These are phyloP conservation scores for Semnopithecus entellus DNA, from an alignment of 2,113 vertebrate species.

Conservation along the genomic window DNA sequence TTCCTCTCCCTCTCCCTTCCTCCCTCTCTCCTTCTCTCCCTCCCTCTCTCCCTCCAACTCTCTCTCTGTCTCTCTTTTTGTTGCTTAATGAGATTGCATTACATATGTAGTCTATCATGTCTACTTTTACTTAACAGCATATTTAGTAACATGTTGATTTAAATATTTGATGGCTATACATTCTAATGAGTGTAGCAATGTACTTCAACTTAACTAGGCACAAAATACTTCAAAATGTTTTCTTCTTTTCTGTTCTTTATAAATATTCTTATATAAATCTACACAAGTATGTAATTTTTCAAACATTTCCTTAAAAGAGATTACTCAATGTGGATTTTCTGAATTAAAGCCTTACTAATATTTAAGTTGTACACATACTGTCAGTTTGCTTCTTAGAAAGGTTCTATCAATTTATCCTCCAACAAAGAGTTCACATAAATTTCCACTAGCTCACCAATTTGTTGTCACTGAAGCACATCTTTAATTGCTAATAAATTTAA, in stretches of 20 bases:
- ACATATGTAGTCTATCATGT: neutral
- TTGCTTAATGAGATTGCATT: neutral
- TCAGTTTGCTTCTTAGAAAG: neutral
- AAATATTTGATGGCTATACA: neutral
- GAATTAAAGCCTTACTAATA: neutral
- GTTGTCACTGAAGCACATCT: neutral
- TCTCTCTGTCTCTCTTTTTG: neutral
- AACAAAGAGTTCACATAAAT: slow-evolving; percentile 2
- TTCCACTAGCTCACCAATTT: neutral
- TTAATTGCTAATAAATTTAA: neutral
- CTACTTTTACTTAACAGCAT: neutral
- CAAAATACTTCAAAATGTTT: neutral
- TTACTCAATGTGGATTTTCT: neutral
- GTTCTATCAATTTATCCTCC: neutral
- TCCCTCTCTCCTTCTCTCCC: neutral
- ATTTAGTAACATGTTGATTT: neutral
- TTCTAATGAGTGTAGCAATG: neutral
- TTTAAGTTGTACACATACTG: neutral
- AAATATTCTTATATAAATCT: neutral
- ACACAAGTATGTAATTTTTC: neutral
- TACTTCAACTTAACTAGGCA: neutral
- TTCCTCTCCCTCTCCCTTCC: too few relatives aligned
- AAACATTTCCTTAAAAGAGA: neutral
- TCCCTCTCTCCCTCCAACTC: neutral
- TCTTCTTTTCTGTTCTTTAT: neutral